Evolutionary conservation across 2,797 vertebrate species (phyloP).

Genomic region (Bufotes viridis): DNA sequence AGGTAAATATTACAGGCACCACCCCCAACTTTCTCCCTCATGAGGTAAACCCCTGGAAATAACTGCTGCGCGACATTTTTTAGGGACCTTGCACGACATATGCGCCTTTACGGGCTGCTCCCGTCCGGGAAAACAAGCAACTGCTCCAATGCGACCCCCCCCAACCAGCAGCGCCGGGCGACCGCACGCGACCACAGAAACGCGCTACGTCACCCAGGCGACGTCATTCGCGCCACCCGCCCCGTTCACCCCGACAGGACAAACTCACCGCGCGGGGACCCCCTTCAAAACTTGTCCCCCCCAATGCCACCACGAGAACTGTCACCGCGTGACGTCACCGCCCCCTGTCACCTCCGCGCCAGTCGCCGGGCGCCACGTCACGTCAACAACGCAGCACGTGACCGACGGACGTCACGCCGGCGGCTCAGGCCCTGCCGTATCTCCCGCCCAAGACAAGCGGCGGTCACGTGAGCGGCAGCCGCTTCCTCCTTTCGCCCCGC

Average conservation of each 20-base stretch:
- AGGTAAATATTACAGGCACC: not conserved
- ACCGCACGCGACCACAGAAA: not conserved
- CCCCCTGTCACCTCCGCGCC: conserved; percentile 36
- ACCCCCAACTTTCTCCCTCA: not conserved
- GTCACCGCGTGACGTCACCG: conserved; percentile 51
- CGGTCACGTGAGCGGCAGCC: conserved; percentile 22
- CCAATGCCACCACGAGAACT: conserved; percentile 53
- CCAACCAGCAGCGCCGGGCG: not conserved
- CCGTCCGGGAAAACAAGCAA: not conserved
- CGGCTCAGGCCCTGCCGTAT: conserved; percentile 17
- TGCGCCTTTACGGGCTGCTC: not conserved
- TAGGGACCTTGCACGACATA: too few species aligned
- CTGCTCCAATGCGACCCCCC: not conserved
- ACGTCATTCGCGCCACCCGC: not conserved
- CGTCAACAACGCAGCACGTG: conserved; percentile 41
- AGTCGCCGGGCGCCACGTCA: conserved; percentile 54
- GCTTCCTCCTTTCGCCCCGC: conserved; percentile 11
- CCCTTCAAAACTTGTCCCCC: conserved; percentile 53
- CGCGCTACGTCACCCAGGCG: conserved; percentile 7
- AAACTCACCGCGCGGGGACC: conserved; percentile 39
- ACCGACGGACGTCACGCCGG: conserved; percentile 38
- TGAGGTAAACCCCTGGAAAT: not conserved
- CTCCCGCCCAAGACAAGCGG: conserved; percentile 36
- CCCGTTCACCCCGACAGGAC: not conserved
- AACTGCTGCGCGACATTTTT: too few species aligned